Evolutionary conservation across 2,113 vertebrate species (phyloP).

Genomic region (Hippocampus barbouri): DNA sequence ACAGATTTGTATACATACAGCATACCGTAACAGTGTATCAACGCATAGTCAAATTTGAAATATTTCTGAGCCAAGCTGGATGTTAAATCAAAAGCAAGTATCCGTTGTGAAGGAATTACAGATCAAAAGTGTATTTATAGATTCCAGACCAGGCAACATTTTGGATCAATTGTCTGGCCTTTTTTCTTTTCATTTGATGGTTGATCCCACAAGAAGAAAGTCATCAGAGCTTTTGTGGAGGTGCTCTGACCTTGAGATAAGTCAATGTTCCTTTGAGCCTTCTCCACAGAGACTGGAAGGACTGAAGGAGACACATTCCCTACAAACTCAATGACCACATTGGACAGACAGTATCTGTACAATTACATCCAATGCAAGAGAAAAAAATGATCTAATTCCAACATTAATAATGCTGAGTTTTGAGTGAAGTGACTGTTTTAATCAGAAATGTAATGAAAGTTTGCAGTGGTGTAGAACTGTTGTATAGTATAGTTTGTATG

Average conservation of each 20-base stretch:
- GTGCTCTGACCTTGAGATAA: slow-evolving; percentile 31
- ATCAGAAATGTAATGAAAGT: neutral
- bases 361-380: neutral
- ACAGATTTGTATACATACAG: neutral
- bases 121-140: neutral
- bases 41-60: neutral
- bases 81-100: no score
- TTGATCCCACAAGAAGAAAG: slow-evolving; percentile 17
- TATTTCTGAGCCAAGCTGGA: no score
- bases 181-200: slow-evolving; percentile 6
- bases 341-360: neutral
- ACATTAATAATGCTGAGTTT: neutral
- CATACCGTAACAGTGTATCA: neutral
- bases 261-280: slow-evolving; percentile 24
- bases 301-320: slow-evolving; percentile 10
- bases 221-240: slow-evolving; percentile 28
- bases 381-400: neutral
- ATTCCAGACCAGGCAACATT: slow-evolving; percentile 1
- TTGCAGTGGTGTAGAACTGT: neutral
- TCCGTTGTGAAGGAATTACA: no score
- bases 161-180: slow-evolving; percentile 9
- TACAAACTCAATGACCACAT: neutral
- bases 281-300: neutral
- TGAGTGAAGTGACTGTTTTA: neutral
- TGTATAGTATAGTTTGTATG: neutral